These are phyloP conservation scores for Eulemur mongoz DNA, from an alignment of 2,797 vertebrate species.

Conservation along the genomic window DNA sequence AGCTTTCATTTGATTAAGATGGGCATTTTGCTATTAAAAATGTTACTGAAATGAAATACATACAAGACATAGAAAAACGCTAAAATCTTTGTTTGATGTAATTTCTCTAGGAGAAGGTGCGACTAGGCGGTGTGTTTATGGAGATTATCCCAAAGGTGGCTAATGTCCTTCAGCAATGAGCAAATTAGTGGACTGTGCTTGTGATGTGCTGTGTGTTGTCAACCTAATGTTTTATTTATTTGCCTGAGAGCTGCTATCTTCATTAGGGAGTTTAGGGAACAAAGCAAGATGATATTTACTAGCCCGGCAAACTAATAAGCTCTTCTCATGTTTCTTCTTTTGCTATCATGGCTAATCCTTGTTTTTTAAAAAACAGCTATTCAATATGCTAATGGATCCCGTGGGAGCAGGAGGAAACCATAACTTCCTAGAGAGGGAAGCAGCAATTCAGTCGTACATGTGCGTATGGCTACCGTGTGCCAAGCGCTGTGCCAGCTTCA, in stretches of 20 bases:
- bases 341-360: conserved; percentile 51
- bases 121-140: neutral
- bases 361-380: conserved; percentile 36
- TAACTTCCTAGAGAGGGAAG: conserved; percentile 19
- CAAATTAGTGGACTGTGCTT: conserved; percentile 51
- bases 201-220: conserved; percentile 52
- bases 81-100: neutral
- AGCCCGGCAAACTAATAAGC: conserved; percentile 70
- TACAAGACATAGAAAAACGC: conserved; percentile 33
- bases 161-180: conserved; percentile 65
- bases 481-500: neutral
- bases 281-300: conserved; percentile 66
- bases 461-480: neutral
- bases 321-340: conserved; percentile 66
- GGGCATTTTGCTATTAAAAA: conserved; percentile 51
- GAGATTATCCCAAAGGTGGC: conserved; percentile 2
- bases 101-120: conserved; percentile 23
- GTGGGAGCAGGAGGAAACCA: neutral
- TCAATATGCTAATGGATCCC: conserved; percentile 41
- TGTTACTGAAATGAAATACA: conserved; percentile 62
- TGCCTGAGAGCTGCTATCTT: conserved; percentile 71
- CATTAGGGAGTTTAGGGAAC: conserved; percentile 74
- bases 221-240: conserved; percentile 77
- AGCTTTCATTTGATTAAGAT: conserved; percentile 78
- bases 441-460: neutral